Percentiles rank a stretch among this genome's conserved stretches.
Conservation (phyloP, 1,140 invertebrate species). For the Drosophila rufa region DNA sequence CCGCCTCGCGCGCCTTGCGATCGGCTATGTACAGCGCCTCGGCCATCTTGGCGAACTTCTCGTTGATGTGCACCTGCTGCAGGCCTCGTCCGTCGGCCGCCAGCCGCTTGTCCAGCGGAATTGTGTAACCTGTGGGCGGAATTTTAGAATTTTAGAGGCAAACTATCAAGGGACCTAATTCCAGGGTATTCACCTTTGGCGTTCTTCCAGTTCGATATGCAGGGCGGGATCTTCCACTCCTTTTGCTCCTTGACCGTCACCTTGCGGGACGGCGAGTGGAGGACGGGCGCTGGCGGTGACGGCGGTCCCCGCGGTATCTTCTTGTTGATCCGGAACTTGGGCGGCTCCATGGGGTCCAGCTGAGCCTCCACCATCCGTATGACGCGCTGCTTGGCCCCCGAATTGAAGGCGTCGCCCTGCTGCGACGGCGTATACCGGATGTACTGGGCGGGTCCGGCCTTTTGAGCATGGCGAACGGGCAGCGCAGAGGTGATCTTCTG, state of each 20-base stretch:
- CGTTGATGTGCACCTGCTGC: conserved; percentile 99
- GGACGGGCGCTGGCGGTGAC: conserved; percentile 94
- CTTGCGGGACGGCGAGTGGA: conserved; percentile 99
- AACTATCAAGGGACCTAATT: not conserved
- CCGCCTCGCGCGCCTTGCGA: conserved; percentile 97
- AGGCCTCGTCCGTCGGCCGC: conserved; percentile 99
- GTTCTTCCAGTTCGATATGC: conserved; percentile 99
- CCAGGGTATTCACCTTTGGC: conserved; percentile 89
- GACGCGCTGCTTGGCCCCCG: conserved; percentile 98
- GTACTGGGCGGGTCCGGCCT: conserved; percentile 96
- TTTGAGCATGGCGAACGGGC: conserved; percentile 96
- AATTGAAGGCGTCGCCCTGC: conserved; percentile 97
- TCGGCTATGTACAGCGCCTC: conserved; percentile 99
- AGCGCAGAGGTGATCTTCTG: conserved; percentile 97
- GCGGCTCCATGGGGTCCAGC: conserved; percentile 99
- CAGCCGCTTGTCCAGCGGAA: conserved; percentile 98
- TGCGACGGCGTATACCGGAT: conserved; percentile 99
- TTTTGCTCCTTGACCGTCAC: conserved; percentile 99
- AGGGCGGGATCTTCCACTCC: conserved; percentile 99
- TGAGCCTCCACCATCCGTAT: conserved; percentile 98
- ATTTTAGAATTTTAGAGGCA: not conserved
- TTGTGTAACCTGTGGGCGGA: conserved; percentile 90
- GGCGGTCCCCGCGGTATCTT: conserved; percentile 99
- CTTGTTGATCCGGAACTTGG: conserved; percentile 98
- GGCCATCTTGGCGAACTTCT: conserved; percentile 99